phyloP scores from a whole-genome alignment of 2,797 vertebrate species.

The Malurus leucopterus region DNA sequence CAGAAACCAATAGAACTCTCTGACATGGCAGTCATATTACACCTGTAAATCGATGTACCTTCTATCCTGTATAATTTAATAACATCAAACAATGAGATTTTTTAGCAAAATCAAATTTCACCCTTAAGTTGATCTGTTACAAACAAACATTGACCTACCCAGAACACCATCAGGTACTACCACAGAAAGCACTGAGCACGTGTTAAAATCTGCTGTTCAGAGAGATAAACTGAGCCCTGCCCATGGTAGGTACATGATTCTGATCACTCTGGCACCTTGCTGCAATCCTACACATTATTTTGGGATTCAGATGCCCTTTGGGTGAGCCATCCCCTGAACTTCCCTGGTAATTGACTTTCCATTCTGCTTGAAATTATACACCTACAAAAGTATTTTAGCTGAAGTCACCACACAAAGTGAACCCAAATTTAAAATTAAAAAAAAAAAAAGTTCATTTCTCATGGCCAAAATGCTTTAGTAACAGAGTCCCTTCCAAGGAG shows the following conservation, averaged over 20 bases:
- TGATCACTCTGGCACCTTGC: background rate
- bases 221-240: background rate
- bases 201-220: background rate
- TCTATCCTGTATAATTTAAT: background rate
- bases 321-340: background rate
- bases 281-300: background rate
- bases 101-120: background rate
- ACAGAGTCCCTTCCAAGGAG: background rate
- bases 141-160: background rate
- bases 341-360: background rate
- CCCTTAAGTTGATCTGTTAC: background rate
- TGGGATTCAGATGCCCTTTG: background rate
- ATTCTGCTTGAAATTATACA: background rate
- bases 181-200: rapidly evolving
- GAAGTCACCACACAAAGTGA: background rate
- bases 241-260: rapidly evolving
- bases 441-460: background rate
- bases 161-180: background rate
- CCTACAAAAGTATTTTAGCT: background rate
- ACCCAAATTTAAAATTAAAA: background rate
- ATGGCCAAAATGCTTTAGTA: background rate
- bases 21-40: background rate
- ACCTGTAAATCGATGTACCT: background rate
- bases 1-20: background rate
- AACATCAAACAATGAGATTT: background rate